Evolutionary conservation across 2,113 vertebrate species (phyloP), one percentile per base, ranked within the genome.

Genomic region (Prochilodus magdalenae): DNA sequence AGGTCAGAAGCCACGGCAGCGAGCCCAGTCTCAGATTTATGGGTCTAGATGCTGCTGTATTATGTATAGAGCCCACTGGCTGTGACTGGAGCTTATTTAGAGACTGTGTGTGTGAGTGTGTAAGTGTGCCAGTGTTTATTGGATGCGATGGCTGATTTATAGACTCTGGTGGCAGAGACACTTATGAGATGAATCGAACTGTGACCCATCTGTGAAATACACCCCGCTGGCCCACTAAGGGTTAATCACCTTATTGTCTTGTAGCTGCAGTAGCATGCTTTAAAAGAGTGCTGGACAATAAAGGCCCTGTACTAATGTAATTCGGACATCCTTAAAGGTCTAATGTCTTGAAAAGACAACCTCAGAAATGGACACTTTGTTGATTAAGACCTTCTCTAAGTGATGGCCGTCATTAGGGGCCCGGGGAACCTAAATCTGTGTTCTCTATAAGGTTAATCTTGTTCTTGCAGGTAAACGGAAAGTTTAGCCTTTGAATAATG

Each of bases 1-100:
- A 30, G 63, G 24, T 20, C 44, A 70, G 75, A 75, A 77, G 66
- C 53, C 47, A 77, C 71, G n/a, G 83, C 80, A 79, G 75, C 44
- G 26, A 78, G 75, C 57, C 55, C 22, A 27, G 51, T 15, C 14
- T 71, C n/a, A 81, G 83, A 86, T 88, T 88, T 85, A 87, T 33
- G 33, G 59, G 60, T 7, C 53, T 72, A 74, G 71, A 81, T 44
- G 33, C 36, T 77, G 80, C 79, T 73, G 85, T 75, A 85, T 79
- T 82, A 81, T 83, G 79, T 81, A 87, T 80, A 44, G 67, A 82
- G 62, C 60, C 66, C 62, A 79, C 47, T 62, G 26, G 40, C 77
- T 44, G 77, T 63, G 22, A 29, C 65, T 72, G 24, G 51, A 57
- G 75, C 59, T 83, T 47, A 81, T 79, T 75, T 80, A 51, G n/a